A percentile compares a stretch with the other conserved stretches of the same genome.
Evolutionary conservation across 2,797 vertebrate genomes (phyloP).

Genomic region (Gobionotothen gibberifrons): DNA sequence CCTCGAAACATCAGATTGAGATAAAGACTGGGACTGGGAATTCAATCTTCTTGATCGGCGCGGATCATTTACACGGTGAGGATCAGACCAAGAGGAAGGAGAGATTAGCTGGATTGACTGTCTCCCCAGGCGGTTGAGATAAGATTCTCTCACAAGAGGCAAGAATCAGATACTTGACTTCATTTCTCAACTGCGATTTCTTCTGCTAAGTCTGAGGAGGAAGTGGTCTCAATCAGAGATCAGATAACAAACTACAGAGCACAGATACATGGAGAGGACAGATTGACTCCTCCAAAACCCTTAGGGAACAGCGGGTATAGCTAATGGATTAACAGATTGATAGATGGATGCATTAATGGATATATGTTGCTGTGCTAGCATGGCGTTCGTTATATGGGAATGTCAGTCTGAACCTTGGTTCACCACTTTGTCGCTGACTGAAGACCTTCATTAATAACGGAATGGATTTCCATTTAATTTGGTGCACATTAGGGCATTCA

Average conservation of each 20-base stretch:
- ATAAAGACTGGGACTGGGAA: constrained; percentile 47
- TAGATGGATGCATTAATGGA: neutral
- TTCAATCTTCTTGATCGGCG: constrained; percentile 55
- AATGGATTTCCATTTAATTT: neutral
- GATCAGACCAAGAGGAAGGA: constrained; percentile 54
- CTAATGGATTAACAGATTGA: neutral
- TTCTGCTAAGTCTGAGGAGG: constrained; percentile 43
- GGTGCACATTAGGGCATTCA: neutral
- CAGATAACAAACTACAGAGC: constrained; percentile 46
- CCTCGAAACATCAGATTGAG: constrained; percentile 42
- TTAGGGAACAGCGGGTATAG: neutral
- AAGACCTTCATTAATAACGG: neutral
- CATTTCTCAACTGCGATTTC: constrained; percentile 52
- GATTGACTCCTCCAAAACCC: too few species aligned
- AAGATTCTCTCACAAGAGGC: constrained; percentile 54
- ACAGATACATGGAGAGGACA: too few species aligned
- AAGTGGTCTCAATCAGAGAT: constrained; percentile 28
- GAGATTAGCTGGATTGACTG: constrained; percentile 60
- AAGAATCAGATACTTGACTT: constrained; percentile 49
- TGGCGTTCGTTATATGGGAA: too few species aligned
- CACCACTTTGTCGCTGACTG: neutral
- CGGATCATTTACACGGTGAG: constrained; percentile 51
- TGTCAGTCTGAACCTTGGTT: neutral
- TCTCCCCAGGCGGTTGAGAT: constrained; percentile 62
- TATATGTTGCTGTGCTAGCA: neutral